Base-by-base conservation (phyloP, 1,140 invertebrate genomes). In the Drosophila tristis region DNA sequence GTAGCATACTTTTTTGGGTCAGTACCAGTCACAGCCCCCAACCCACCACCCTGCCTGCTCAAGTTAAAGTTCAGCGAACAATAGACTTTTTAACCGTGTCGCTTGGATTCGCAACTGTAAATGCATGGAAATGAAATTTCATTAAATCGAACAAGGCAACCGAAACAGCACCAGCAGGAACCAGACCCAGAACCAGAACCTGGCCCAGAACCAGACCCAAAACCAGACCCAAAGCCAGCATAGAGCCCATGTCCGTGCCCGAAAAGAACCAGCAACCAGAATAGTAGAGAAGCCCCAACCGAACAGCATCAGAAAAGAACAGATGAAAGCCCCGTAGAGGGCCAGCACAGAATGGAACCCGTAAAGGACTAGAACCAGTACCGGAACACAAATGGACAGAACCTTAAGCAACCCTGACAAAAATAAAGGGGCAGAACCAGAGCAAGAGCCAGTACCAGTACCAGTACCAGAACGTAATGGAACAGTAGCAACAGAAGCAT, bases 61-160 rank as follows among this genome's bases (percentile, higher is more conserved):
- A 25, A 58, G 57, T 57, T 68, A 61, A 78, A 73, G 68, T 55
- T 76, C 63, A 53, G 68, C 57, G 51, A 48, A 74, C 67, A 71
- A 71, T 65, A 29, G 53, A 70, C 65, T 70, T 71, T 71, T 70
- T 71, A 78, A 56, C 49, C 55, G 56, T 80, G 63, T 82, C 75
- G 68, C 79, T 56, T 49, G 61, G 73, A 48, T 65, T 75, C 65
- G 44, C 55, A 56, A 48, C 60, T 75, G 44, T 62, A 48, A 68
- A 75, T 70, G 66, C 66, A 70, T 48, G 66, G 59, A 68, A 74
- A 63, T 56, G 62, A 81, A 78, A 86, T 86, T 86, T 86, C 74
- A 80, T 86, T 87, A 86, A 86, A 87, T 81, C 74, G 73, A 77
- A 81, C 63, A 78, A 77, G 49, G 65, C 62, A 58, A 63, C 54